Evolutionary conservation across 2,113 vertebrate species (phyloP).

Genomic region (Upupa epops): DNA sequence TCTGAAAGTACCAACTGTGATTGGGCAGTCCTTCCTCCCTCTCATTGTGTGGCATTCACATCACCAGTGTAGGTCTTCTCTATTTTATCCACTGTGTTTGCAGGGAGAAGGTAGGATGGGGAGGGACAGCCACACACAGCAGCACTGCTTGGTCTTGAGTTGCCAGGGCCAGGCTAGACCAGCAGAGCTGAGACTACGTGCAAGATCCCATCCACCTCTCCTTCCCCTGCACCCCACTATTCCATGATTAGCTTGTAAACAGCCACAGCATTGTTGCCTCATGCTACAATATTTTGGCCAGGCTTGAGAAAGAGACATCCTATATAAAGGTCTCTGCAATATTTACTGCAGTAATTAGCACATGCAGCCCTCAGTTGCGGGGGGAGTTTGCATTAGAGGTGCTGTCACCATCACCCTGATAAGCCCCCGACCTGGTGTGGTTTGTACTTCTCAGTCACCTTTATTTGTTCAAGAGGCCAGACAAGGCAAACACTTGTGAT

Average conservation of each 20-base stretch:
- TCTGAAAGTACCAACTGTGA: rapidly evolving
- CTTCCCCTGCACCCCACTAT: rapidly evolving
- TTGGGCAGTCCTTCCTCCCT: background rate
- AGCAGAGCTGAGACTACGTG: rapidly evolving
- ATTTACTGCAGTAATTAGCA: background rate
- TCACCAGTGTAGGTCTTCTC: background rate
- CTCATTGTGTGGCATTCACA: background rate
- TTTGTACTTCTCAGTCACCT: slow-evolving; percentile 75
- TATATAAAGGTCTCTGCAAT: background rate
- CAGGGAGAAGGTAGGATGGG: background rate
- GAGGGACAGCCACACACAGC: rapidly evolving
- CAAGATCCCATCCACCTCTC: background rate
- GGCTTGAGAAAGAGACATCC: rapidly evolving
- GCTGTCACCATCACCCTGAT: background rate
- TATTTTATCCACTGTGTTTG: background rate
- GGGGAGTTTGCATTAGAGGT: background rate
- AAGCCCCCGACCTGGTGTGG: slow-evolving; percentile 42
- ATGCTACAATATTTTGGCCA: background rate
- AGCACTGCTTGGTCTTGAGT: background rate
- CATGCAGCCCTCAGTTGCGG: background rate
- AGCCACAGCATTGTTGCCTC: rapidly evolving
- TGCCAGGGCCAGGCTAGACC: rapidly evolving
- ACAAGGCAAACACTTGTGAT: slow-evolving; percentile 86
- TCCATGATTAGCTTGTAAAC: background rate
- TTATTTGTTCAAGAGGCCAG: slow-evolving; percentile 92